Evolutionary conservation across 2,113 vertebrate genomes (phyloP).

Genomic region (Myrmecobius fasciatus): DNA sequence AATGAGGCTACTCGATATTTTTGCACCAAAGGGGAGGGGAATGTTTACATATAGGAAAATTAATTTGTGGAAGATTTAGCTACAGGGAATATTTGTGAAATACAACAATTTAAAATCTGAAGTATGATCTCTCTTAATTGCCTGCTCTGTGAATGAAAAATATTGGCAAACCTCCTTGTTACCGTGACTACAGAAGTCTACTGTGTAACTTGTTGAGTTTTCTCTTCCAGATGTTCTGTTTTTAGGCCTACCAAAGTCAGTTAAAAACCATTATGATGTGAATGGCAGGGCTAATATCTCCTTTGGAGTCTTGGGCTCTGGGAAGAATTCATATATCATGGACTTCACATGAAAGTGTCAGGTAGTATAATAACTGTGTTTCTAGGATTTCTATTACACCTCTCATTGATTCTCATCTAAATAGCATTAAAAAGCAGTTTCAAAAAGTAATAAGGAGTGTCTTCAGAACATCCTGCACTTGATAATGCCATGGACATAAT

Average conservation of each 20-base stretch:
- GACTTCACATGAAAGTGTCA: neutral
- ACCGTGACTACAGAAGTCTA: conserved; percentile 15
- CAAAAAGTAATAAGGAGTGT: neutral
- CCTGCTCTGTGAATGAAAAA: conserved; percentile 32
- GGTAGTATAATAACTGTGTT: neutral
- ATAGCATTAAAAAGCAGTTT: neutral
- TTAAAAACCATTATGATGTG: neutral
- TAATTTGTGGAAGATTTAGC: neutral
- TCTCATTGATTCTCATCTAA: neutral
- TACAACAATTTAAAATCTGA: neutral
- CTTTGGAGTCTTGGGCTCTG: neutral
- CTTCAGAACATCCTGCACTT: neutral
- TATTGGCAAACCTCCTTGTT: conserved; percentile 17
- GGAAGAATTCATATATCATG: neutral
- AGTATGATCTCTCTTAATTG: conserved; percentile 36
- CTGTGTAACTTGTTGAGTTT: neutral
- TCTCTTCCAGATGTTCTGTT: neutral
- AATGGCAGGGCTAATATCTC: neutral
- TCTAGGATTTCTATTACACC: neutral
- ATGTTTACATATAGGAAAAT: conserved; percentile 1
- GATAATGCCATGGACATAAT: neutral
- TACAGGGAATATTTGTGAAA: neutral
- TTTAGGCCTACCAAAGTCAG: neutral
- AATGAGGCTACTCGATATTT: conserved; percentile 4
- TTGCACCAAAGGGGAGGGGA: neutral